Evolutionary conservation across 2,113 vertebrate genomes (phyloP), one percentile per base, ranked within the genome.

Genomic region (Pteruthius melanotis): DNA sequence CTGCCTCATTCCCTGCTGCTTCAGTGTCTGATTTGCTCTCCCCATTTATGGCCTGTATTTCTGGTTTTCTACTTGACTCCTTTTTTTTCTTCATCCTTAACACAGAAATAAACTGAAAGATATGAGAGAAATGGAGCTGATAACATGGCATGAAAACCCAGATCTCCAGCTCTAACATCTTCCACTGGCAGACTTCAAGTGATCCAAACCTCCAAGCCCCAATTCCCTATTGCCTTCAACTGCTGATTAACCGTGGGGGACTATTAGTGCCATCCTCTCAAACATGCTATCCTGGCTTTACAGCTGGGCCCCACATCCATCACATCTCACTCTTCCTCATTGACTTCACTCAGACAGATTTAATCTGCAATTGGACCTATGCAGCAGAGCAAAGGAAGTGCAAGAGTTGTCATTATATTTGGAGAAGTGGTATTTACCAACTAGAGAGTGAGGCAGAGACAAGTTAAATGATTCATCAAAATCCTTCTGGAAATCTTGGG

Each of bases 101-200:
- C 14, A 98, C 98, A 19, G 99, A 99, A 75, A 98, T 93, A 44
- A 99, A 98, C 99, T 99, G 95, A 78, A 96, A 81, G 33, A 80
- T 15, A 42, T 3, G 33, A 69, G n/a, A 70, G 18, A 87, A 83
- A 80, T 3, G 9, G 52, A 86, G 13, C 11, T 69, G 74, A n/a
- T 74, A 70, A 87, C 40, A 35, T 7, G 0, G 0, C 82, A 56
- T 27, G 33, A 63, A 84, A 86, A 81, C 27, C 20, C 50, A 13
- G 21, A 27, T 15, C 52, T 86, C 64, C 47, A 71, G 28, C 19
- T 66, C 11, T 16, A 40, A 37, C 15, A 4, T 22, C 35, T 83
- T 75, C 23, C 10, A 4, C 0, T 40, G 31, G 15, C 31, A 94
- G 30, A 60, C 35, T 44, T 30, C 13, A 71, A 57, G 40, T 24